Conservation (phyloP, 2,113 vertebrate genomes). For the Shinisaurus crocodilurus region DNA sequence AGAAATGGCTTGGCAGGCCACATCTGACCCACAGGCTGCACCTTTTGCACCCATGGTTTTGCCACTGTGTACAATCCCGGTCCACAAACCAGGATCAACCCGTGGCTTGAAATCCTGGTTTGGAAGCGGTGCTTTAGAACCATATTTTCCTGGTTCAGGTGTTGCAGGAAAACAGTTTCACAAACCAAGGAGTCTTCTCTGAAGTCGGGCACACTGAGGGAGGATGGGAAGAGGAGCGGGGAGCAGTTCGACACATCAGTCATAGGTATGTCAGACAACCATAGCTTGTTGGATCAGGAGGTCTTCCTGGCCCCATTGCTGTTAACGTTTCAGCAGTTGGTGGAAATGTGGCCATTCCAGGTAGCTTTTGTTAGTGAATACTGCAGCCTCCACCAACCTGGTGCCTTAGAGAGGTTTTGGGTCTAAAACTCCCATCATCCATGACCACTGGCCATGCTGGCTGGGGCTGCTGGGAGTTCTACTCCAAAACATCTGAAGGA, state of each 20-base stretch:
- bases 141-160: neutral
- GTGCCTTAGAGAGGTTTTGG: too few relatives aligned
- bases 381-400: too few relatives aligned
- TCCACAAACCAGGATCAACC: neutral
- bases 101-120: neutral
- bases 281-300: neutral
- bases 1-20: too few relatives aligned
- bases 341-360: too few relatives aligned
- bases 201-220: neutral
- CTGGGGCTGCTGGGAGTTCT: too few relatives aligned
- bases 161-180: neutral
- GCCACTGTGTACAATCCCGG: too few relatives aligned
- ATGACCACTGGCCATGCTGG: too few relatives aligned
- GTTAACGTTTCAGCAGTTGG: neutral
- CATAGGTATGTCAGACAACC: neutral
- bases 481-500: too few relatives aligned
- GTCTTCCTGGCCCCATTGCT: neutral
- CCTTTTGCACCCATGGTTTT: too few relatives aligned
- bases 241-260: neutral
- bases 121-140: neutral
- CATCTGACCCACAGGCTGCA: too few relatives aligned
- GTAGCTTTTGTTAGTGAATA: neutral
- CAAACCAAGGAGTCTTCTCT: neutral
- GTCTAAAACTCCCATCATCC: too few relatives aligned
- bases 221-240: neutral